Evolutionary conservation across 2,113 vertebrate species (phyloP).

Genomic region (Apodemus sylvaticus): DNA sequence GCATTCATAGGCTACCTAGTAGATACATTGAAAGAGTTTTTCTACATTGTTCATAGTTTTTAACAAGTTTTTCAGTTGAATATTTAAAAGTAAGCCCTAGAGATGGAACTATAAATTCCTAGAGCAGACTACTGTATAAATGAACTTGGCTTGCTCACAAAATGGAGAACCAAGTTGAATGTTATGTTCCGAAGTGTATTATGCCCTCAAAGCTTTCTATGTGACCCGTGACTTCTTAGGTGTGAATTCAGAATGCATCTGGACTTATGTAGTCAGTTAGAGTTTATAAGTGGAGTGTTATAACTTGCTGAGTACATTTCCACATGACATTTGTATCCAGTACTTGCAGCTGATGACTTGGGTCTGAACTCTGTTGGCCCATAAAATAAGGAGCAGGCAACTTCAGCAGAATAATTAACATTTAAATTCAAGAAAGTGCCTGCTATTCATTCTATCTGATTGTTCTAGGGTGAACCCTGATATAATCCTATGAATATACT

Average conservation of each 20-base stretch:
- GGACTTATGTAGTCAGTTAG: background rate
- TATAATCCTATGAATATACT: background rate
- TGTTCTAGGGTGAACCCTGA: constrained; percentile 20
- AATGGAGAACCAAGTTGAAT: background rate
- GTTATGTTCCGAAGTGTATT: background rate
- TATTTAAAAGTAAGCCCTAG: constrained; percentile 71
- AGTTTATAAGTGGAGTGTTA: constrained; percentile 18
- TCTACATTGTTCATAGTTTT: constrained; percentile 63
- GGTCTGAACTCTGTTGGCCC: background rate
- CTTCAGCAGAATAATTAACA: background rate
- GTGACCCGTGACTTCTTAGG: background rate
- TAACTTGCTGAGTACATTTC: background rate
- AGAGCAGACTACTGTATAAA: background rate
- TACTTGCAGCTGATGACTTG: background rate
- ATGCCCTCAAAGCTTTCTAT: background rate
- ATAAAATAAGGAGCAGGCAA: constrained; percentile 13
- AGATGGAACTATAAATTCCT: constrained; percentile 61
- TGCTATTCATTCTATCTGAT: constrained; percentile 26
- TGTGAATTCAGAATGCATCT: background rate
- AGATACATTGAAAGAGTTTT: constrained; percentile 70
- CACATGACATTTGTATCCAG: background rate
- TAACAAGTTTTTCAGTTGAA: constrained; percentile 73
- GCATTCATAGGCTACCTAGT: background rate
- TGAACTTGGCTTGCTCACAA: background rate
- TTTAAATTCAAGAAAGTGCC: constrained; percentile 25